phyloP scores from a whole-genome alignment of 2,888 invertebrate species.

The Lepidocyrtinus sp. region DNA sequence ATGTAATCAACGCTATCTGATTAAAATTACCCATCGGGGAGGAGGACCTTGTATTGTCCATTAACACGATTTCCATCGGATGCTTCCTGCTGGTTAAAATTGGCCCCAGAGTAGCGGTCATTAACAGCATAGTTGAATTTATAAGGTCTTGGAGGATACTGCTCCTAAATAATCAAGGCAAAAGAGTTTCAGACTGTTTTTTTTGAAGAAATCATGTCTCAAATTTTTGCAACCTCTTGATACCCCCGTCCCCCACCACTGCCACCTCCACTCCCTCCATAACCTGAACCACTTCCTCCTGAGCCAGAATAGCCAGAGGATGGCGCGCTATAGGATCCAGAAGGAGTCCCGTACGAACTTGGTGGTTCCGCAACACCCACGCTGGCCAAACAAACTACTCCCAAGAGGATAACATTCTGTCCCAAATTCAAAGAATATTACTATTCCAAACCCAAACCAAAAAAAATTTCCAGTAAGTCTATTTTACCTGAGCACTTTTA shows the following conservation, averaged over 20 bases:
- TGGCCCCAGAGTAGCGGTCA: constrained; percentile 68
- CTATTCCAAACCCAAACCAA: not conserved
- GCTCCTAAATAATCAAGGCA: constrained; percentile 26
- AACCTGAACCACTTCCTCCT: constrained; percentile 24
- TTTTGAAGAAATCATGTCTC: no score
- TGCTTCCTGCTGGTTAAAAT: constrained; percentile 67
- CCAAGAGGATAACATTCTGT: constrained; percentile 35
- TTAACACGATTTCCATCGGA: constrained; percentile 67
- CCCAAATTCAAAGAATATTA: not conserved
- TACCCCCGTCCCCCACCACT: constrained; percentile 46
- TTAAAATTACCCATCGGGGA: constrained; percentile 64
- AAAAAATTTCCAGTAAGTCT: not conserved
- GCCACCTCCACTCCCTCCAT: constrained; percentile 23
- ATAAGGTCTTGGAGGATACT: constrained; percentile 68
- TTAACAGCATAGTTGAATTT: constrained; percentile 68
- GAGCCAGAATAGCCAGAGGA: constrained; percentile 20
- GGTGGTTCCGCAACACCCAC: constrained; percentile 39
- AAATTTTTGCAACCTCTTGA: constrained; percentile 27
- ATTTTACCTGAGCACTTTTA: not conserved
- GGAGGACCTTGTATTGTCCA: constrained; percentile 61
- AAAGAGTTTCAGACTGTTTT: not conserved
- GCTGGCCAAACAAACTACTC: constrained; percentile 31
- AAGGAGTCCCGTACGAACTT: constrained; percentile 26
- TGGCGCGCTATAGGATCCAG: constrained; percentile 6
- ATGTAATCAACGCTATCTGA: not conserved